phyloP scores from a whole-genome alignment of 2,888 invertebrate species.

The Tricholauxania praeusta region DNA sequence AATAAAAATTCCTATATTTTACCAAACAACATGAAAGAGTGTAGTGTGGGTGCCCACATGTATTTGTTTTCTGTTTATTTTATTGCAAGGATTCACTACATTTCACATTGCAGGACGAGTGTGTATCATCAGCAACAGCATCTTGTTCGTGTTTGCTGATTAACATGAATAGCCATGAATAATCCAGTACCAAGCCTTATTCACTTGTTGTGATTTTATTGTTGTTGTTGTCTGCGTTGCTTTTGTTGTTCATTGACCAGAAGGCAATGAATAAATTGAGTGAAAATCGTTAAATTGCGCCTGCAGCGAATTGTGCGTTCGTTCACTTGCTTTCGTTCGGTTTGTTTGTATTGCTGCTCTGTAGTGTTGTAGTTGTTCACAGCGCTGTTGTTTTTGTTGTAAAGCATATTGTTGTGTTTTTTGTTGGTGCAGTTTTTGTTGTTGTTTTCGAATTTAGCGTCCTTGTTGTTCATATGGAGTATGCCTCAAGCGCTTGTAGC shows the following conservation, averaged over 20 bases:
- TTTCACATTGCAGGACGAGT: neutral
- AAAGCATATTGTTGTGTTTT: too few relatives aligned
- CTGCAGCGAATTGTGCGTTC: neutral
- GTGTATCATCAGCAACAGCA: neutral
- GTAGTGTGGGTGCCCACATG: neutral
- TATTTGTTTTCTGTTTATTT: neutral
- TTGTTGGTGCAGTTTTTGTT: too few relatives aligned
- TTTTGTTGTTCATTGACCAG: conserved; percentile 30
- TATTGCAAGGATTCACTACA: neutral
- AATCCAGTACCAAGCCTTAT: neutral
- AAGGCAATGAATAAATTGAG: conserved; percentile 34
- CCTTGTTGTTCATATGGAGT: too few relatives aligned
- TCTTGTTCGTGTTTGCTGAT: conserved; percentile 10
- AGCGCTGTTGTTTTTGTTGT: too few relatives aligned
- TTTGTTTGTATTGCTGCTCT: too few relatives aligned
- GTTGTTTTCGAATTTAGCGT: too few relatives aligned
- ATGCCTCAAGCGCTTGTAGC: too few relatives aligned
- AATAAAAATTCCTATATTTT: too few relatives aligned
- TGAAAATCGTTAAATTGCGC: conserved; percentile 31
- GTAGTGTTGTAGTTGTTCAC: too few relatives aligned
- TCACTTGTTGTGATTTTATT: neutral
- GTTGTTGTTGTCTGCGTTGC: neutral
- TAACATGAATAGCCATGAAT: neutral
- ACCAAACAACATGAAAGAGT: too few relatives aligned
- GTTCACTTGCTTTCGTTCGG: too few relatives aligned